Percentiles rank a stretch among this genome's conserved stretches.
phyloP scores from a whole-genome alignment of 2,888 invertebrate genomes.

The Trichopria drosophilae region DNA sequence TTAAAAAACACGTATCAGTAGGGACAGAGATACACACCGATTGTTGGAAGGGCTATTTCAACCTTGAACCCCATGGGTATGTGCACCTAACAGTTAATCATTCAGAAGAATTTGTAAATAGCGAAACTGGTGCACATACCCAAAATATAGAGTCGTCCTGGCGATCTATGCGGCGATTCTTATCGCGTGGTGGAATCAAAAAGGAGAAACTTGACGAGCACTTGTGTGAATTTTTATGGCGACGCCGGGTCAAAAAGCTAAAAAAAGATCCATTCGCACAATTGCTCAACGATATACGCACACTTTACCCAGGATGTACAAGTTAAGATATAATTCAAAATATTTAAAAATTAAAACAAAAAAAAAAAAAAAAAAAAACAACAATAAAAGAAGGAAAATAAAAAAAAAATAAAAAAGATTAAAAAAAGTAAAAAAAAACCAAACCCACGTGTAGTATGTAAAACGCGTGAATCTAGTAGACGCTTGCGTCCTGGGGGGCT shows the following conservation, averaged over 20 bases:
- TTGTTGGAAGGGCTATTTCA: slow-evolving; percentile 9
- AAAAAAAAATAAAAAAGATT: too few relatives aligned
- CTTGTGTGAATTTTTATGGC: too few relatives aligned
- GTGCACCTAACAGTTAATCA: slow-evolving; percentile 9
- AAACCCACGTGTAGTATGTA: too few relatives aligned
- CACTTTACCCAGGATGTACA: neutral
- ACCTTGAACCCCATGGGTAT: slow-evolving; percentile 3
- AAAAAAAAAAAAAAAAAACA: too few relatives aligned
- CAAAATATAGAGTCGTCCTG: slow-evolving; percentile 8
- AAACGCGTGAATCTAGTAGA: too few relatives aligned
- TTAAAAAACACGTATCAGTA: slow-evolving; percentile 7
- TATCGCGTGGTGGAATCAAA: slow-evolving; percentile 8
- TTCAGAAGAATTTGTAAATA: slow-evolving; percentile 6
- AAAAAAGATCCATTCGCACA: too few relatives aligned
- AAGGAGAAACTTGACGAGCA: slow-evolving; percentile 3
- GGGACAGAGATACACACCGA: slow-evolving; percentile 11
- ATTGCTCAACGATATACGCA: neutral
- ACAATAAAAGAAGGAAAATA: too few relatives aligned
- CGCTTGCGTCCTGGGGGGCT: too few relatives aligned
- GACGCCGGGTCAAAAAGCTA: too few relatives aligned
- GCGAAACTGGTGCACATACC: slow-evolving; percentile 4
- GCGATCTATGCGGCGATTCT: slow-evolving; percentile 6
- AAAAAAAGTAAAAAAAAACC: too few relatives aligned
- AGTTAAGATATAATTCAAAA: too few relatives aligned
- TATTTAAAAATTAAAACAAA: too few relatives aligned